Evolutionary conservation across 2,888 invertebrate species (phyloP), one percentile per base, ranked within the genome.

Genomic region (Anthophora plumipes): DNA sequence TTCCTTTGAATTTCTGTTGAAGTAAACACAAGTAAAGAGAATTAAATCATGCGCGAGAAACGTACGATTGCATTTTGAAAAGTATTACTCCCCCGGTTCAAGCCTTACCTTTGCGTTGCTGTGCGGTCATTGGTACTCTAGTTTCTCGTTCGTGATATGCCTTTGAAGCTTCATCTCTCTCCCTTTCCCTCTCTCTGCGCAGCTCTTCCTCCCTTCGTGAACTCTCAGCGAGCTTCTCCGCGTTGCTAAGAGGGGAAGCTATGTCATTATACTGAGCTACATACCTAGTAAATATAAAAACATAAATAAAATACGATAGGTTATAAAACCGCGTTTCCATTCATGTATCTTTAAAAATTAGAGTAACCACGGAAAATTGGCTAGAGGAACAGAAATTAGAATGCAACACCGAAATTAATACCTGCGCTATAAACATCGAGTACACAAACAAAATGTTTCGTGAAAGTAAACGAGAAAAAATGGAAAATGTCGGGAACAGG

Each of bases 241-340:
- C 90, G 87, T 91, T 93, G 90, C 93, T 93, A 93, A 92, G 91
- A 91, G 92, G 91, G 91, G 91, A 92, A 92, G 91, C 89, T 90
- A 92, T 92, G 89, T 93, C 91, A 93, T 93, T 93, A 93, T 90
- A 92, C 90, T 90, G 92, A 89, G 89, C 91, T 89, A 91, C 91
- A 92, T 91, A 93, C 92, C 91, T 92, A 92, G 83, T 87, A 80
- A 89, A 92, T 89, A 82, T 90, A 87, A 88, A 89, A 90, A 88
- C 84, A 88, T 87, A 89, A 87, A 84, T 83, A 88, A 88, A 85
- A 82, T 85, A 86, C 85, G 71, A 73, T 78, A 80, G 77, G 68
- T 77, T 77, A 67, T 31, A 59, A 76, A 46, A 72, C 77, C 81
- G 74, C 67, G 64, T 72, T 77, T 87, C 84, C 82, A 72, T 76